A percentile compares a stretch with the other conserved stretches of the same genome.
Conservation (phyloP, 1,140 invertebrate species). For the Dreissena rostriformis region DNA sequence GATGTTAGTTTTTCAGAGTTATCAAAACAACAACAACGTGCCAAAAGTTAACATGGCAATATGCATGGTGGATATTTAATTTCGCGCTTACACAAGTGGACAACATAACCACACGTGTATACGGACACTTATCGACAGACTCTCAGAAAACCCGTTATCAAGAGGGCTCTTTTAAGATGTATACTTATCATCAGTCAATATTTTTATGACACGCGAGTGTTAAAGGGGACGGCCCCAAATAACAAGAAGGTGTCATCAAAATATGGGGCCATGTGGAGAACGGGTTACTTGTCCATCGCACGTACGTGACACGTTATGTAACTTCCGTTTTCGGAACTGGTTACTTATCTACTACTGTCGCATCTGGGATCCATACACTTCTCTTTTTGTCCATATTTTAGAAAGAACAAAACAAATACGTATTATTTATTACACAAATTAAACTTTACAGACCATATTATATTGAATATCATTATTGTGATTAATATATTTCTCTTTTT, state of each 20-base stretch:
- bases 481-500: neutral
- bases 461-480: neutral
- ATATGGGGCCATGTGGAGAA: constrained; percentile 4
- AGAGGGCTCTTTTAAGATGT: neutral
- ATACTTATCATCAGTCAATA: neutral
- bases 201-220: constrained; percentile 13
- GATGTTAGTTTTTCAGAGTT: neutral
- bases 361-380: neutral
- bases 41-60: neutral
- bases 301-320: constrained; percentile 31
- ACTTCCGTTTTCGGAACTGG: constrained; percentile 17
- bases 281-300: neutral
- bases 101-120: neutral
- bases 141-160: neutral
- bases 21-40: neutral
- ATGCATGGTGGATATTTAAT: neutral
- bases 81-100: constrained; percentile 15
- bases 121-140: neutral
- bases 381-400: neutral
- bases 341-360: neutral
- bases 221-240: constrained; percentile 3
- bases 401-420: neutral
- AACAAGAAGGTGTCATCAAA: constrained; percentile 5
- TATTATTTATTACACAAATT: neutral
- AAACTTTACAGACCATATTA: neutral